phyloP scores from a whole-genome alignment of 1,140 invertebrate genomes.

The Heterodera schachtii region DNA sequence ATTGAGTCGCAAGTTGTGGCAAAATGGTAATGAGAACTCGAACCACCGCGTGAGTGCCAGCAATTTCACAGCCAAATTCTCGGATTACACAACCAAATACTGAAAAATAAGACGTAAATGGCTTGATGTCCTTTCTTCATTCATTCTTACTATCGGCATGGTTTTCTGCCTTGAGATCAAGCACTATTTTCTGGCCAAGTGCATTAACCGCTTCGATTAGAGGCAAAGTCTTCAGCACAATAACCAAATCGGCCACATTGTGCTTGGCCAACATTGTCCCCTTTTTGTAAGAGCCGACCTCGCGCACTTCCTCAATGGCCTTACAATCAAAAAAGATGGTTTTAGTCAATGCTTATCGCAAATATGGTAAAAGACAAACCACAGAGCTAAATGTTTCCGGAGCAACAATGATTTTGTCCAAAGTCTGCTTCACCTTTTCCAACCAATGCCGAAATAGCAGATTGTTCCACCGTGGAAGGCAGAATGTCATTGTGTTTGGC shows the following conservation, averaged over 20 bases:
- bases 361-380: constrained; percentile 37
- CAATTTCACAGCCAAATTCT: constrained; percentile 59
- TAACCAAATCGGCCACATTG: constrained; percentile 92
- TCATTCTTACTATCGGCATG: constrained; percentile 17
- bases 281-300: constrained; percentile 88
- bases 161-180: constrained; percentile 76
- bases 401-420: constrained; percentile 44
- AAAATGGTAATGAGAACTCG: constrained; percentile 87
- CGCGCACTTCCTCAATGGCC: constrained; percentile 54
- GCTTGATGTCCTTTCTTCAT: background rate
- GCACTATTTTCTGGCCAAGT: constrained; percentile 82
- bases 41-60: constrained; percentile 76
- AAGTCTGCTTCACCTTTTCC: constrained; percentile 47
- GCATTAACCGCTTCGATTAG: constrained; percentile 89
- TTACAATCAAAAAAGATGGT: constrained; percentile 25
- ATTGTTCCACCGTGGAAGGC: constrained; percentile 44
- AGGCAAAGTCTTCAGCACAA: constrained; percentile 95
- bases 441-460: constrained; percentile 42
- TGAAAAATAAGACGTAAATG: constrained; percentile 7
- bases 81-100: constrained; percentile 56
- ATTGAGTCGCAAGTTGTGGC: constrained; percentile 85
- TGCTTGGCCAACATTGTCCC: constrained; percentile 93
- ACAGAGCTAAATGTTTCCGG: constrained; percentile 48
- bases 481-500: constrained; percentile 42
- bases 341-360: constrained; percentile 23